A percentile compares a stretch with the other conserved stretches of the same genome.
Conservation (phyloP, 2,113 vertebrate species). For the mouse (Mus musculus) region GRCm39 chr7:59644501-59645000, state of each 20-base stretch:
- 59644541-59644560: slow-evolving; percentile 9
- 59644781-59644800: slow-evolving; percentile 24
- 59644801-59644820: not conserved
- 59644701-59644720: not conserved
- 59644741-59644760: not conserved
- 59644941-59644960: too few species aligned
- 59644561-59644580: slow-evolving; percentile 58
- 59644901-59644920: not conserved
- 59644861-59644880: not conserved
- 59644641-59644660: slow-evolving; percentile 8
- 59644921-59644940: not conserved
- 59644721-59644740: not conserved
- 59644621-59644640: not conserved
- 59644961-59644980: too few species aligned
- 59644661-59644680: not conserved
- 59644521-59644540: slow-evolving; percentile 38
- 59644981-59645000: too few species aligned
- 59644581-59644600: slow-evolving; percentile 32
- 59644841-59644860: not conserved
- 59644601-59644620: not conserved
- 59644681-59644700: not conserved
- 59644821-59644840: not conserved
- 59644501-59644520: not conserved
- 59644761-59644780: not conserved
- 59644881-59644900: not conserved